phyloP scores from a whole-genome alignment of 2,113 vertebrate species.

The Mastomys natalensis region DNA sequence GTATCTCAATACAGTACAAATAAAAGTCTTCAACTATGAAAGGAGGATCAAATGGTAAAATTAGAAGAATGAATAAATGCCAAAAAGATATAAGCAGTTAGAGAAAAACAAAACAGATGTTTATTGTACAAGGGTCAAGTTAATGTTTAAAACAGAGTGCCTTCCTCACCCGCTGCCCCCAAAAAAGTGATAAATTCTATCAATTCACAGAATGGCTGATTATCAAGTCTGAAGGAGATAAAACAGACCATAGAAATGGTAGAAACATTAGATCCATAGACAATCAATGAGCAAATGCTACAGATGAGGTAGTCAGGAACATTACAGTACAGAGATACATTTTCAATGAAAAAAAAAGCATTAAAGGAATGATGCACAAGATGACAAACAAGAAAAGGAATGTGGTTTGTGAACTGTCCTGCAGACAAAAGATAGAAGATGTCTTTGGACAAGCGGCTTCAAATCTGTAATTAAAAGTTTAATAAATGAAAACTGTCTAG shows the following conservation, averaged over 20 bases:
- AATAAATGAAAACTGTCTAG: constrained; percentile 24
- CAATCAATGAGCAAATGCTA: neutral
- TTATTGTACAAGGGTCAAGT: neutral
- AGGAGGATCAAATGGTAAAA: constrained; percentile 20
- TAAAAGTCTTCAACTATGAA: constrained; percentile 42
- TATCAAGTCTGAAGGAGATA: constrained; percentile 19
- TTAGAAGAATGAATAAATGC: constrained; percentile 43
- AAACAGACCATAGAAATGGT: neutral
- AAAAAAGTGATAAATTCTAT: neutral
- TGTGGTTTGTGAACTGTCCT: neutral
- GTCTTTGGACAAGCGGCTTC: constrained; percentile 27
- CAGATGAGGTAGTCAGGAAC: neutral
- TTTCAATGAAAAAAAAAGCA: constrained; percentile 32
- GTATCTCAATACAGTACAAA: neutral
- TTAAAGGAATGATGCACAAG: neutral
- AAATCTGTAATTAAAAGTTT: constrained; percentile 49
- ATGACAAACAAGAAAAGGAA: neutral
- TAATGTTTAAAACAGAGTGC: constrained; percentile 21
- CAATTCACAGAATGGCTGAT: constrained; percentile 8
- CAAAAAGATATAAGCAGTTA: constrained; percentile 15
- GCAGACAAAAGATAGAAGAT: neutral
- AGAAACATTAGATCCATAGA: neutral
- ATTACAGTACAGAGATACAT: neutral
- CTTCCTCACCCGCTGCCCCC: neutral
- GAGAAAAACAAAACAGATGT: neutral